Percentiles rank a stretch among this genome's conserved stretches.
Conservation (phyloP, 2,888 invertebrate genomes). For the Tenthredo scrophulariae region DNA sequence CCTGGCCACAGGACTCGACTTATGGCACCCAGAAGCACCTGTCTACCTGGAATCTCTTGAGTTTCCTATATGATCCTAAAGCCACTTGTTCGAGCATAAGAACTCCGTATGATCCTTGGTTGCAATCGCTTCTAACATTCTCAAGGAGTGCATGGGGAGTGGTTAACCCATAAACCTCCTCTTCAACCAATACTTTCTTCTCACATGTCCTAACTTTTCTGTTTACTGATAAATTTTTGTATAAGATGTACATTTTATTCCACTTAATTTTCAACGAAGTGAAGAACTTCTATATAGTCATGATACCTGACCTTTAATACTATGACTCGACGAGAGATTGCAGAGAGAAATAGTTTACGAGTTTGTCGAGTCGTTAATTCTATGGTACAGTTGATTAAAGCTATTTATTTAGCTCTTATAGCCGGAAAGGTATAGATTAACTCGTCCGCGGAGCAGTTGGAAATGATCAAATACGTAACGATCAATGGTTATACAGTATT, state of each 20-base stretch:
- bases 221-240: background rate
- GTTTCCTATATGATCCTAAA: conserved; percentile 7
- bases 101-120: conserved; percentile 5
- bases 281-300: background rate
- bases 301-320: background rate
- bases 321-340: background rate
- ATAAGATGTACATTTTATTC: background rate
- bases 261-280: background rate
- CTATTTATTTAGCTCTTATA: conserved; percentile 22
- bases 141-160: background rate
- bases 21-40: conserved; percentile 51
- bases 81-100: conserved; percentile 20
- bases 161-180: background rate
- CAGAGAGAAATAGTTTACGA: conserved; percentile 23
- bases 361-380: conserved; percentile 6
- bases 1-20: conserved; percentile 43
- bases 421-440: conserved; percentile 19
- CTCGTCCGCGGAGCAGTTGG: background rate
- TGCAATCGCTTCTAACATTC: conserved; percentile 6
- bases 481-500: conserved; percentile 25
- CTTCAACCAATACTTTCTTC: background rate
- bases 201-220: background rate
- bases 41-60: conserved; percentile 49
- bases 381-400: conserved; percentile 13
- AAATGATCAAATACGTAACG: conserved; percentile 40